Conservation (phyloP, 2,797 vertebrate species). For the Pagetopsis macropterus region DNA sequence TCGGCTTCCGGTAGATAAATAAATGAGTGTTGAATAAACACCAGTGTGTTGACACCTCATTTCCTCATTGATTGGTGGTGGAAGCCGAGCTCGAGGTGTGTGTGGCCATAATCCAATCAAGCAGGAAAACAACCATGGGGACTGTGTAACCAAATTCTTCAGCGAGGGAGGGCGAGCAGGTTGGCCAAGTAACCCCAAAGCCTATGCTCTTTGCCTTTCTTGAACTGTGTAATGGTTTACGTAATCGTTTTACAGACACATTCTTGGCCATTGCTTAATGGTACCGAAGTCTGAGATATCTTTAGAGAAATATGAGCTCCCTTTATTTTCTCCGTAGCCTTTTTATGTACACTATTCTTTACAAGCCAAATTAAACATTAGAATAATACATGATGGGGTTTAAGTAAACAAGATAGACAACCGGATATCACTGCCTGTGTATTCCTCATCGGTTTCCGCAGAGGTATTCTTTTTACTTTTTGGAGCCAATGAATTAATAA, state of each 20-base stretch:
- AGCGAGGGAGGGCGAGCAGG: slow-evolving; percentile 37
- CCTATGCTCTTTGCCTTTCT: slow-evolving; percentile 3
- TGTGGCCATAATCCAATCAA: slow-evolving; percentile 87
- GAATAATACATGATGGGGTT: slow-evolving; percentile 21
- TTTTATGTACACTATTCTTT: slow-evolving; percentile 30
- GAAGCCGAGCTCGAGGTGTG: slow-evolving; percentile 71
- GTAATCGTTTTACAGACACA: slow-evolving; percentile 6
- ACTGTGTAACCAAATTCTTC: slow-evolving; percentile 72
- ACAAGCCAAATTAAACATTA: slow-evolving; percentile 26
- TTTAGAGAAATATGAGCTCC: slow-evolving; percentile 8
- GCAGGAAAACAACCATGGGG: slow-evolving; percentile 76
- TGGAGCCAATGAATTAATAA: slow-evolving; percentile 76
- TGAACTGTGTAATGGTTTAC: slow-evolving; percentile 15
- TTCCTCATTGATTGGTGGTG: slow-evolving; percentile 86
- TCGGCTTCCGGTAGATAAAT: slow-evolving; percentile 81
- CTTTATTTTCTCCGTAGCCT: not conserved
- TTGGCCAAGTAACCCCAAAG: slow-evolving; percentile 30
- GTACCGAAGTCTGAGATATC: not conserved
- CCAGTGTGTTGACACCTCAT: slow-evolving; percentile 85
- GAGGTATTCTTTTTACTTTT: slow-evolving; percentile 39
- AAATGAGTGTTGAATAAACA: slow-evolving; percentile 84
- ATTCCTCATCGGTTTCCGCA: slow-evolving; percentile 7
- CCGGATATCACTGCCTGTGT: not conserved
- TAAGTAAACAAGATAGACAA: slow-evolving; percentile 31
- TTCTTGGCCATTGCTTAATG: not conserved